These are phyloP conservation scores for Neosilurus mollespiculum DNA, from an alignment of 2,797 vertebrate genomes.

Conservation along the genomic window DNA sequence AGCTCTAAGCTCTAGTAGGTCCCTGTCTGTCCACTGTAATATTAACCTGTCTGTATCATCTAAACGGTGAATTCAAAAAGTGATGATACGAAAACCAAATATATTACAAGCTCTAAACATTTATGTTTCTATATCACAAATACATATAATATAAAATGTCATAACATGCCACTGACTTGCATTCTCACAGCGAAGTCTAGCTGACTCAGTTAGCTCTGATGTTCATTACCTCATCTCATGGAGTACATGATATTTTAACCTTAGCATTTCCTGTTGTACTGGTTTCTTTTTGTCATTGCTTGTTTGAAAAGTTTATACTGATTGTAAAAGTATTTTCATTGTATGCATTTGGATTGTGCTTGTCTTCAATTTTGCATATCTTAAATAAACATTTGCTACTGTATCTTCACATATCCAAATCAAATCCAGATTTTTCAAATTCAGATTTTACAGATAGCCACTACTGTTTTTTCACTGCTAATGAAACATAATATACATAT, in stretches of 20 bases:
- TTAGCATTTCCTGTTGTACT: neutral
- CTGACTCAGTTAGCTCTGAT: neutral
- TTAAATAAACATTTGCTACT: neutral
- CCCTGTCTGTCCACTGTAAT: too few relatives aligned
- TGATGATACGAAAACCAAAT: neutral
- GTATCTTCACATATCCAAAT: neutral
- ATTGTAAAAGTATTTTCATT: neutral
- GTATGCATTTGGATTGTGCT: neutral
- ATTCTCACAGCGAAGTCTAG: neutral
- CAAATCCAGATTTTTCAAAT: neutral
- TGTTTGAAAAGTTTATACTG: neutral
- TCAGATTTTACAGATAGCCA: neutral
- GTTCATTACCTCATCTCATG: neutral
- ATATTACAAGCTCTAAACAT: too few relatives aligned
- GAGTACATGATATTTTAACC: neutral
- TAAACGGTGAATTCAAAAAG: too few relatives aligned
- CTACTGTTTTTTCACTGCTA: neutral
- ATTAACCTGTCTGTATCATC: too few relatives aligned
- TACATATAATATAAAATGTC: too few relatives aligned
- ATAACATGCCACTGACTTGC: neutral
- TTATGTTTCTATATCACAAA: too few relatives aligned
- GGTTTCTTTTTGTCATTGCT: neutral
- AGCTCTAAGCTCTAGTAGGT: too few relatives aligned
- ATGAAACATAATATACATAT: neutral
- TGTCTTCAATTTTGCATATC: neutral